Base-by-base conservation (phyloP, 2,888 invertebrate genomes). In the Heliconius aoede region DNA sequence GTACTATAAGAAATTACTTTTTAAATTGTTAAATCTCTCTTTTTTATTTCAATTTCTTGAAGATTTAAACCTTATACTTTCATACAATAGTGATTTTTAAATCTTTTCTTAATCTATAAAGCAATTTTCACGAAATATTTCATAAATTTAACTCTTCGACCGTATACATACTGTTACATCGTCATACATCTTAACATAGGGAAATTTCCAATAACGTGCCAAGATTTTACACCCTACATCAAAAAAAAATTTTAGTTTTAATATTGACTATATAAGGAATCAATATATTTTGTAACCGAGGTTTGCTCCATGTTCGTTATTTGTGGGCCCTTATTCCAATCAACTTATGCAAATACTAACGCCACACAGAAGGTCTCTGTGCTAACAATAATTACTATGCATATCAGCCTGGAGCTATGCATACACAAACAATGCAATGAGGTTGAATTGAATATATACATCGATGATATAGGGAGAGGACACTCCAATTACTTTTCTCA, bases 331-430 rank as follows among this genome's bases (percentile, higher is more conserved):
- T 67, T 76, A 74, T 67, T 58, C 77, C 79, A 79, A 79, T 77
- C 75, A 79, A 75, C 69, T 77, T 75, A 79, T 79, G 77, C 40
- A 74, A 79, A 79, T 77, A 65, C 65, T 40, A 75, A 73, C 69
- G 71, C 65, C 69, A 61, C 72, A 78, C 76, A 76, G 74, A 76
- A 69, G 77, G 77, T 71, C 55, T 62, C 64, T 76, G 30, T 72
- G 68, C 64, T 74, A 73, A 71, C 75, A 75, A 73, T 78, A 62
- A 78, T 77, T 77, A 68, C 46, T 79, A 77, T 77, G 77, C 77
- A 77, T 79, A 77, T 77, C 67, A 69, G 60, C 55, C 73, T 62
- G 58, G 32, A n/a, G 60, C 64, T 77, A 77, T 77, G 74, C 77
- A 79, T 79, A 79, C 46, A 73, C 58, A 76, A 76, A 69, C 61